Conservation (phyloP, 2,888 invertebrate genomes). For the Andrena flavipes region DNA sequence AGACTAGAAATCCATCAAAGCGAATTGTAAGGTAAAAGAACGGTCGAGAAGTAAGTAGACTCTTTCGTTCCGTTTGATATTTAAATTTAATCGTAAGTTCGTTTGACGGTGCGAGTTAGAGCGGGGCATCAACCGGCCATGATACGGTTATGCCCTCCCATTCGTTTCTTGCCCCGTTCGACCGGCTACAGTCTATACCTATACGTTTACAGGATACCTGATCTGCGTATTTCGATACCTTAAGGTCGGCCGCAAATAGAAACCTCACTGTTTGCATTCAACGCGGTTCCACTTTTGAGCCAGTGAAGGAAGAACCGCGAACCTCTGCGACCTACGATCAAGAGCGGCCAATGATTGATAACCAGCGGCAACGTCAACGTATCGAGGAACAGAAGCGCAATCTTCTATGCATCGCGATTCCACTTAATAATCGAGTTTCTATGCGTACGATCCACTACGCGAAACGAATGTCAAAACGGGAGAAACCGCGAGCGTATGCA, state of each 20-base stretch:
- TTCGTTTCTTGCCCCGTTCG: slow-evolving; percentile 74
- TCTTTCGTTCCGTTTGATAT: not conserved
- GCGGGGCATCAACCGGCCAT: slow-evolving; percentile 29
- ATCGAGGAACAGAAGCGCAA: slow-evolving; percentile 31
- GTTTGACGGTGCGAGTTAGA: not conserved
- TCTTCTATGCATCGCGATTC: slow-evolving; percentile 11
- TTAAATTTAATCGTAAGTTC: not conserved
- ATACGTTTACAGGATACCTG: slow-evolving; percentile 72
- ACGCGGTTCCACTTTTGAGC: slow-evolving; percentile 37
- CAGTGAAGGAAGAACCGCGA: not conserved
- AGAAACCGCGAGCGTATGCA: not conserved
- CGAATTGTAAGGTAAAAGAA: not conserved
- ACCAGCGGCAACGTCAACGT: not conserved
- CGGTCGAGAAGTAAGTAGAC: not conserved
- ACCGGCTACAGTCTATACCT: slow-evolving; percentile 73
- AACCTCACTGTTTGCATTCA: slow-evolving; percentile 58
- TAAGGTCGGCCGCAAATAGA: slow-evolving; percentile 73
- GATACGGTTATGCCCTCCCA: slow-evolving; percentile 64
- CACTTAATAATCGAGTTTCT: slow-evolving; percentile 28
- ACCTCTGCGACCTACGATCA: not conserved
- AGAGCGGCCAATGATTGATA: not conserved
- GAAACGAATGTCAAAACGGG: slow-evolving; percentile 8
- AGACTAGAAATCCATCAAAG: not conserved
- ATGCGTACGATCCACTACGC: slow-evolving; percentile 6
- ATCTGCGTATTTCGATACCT: slow-evolving; percentile 75